phyloP scores from a whole-genome alignment of 2,797 vertebrate species.

The Enteromius viviparus region DNA sequence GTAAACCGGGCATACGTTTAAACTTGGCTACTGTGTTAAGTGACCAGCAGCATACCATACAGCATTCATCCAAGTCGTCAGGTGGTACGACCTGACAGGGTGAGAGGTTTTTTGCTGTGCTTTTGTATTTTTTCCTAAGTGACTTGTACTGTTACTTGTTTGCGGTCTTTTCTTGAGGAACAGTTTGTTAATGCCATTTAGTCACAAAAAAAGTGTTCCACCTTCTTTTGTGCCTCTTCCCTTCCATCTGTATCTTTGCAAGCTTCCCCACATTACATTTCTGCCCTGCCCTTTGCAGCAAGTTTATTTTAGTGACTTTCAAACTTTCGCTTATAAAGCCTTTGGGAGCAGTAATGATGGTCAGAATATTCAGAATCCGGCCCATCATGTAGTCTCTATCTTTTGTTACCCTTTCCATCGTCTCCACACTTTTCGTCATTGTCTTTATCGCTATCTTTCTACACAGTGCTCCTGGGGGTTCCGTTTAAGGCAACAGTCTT shows the following conservation, averaged over 20 bases:
- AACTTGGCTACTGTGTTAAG: conserved; percentile 58
- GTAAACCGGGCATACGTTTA: conserved; percentile 55
- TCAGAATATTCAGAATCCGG: conserved; percentile 40
- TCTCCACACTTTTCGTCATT: conserved; percentile 54
- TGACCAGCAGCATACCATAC: conserved; percentile 64
- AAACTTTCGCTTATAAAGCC: conserved; percentile 54
- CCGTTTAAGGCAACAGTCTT: conserved; percentile 95
- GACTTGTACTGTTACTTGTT: conserved; percentile 39
- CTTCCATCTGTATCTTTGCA: conserved; percentile 57
- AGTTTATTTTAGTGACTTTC: conserved; percentile 48
- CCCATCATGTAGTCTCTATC: conserved; percentile 47
- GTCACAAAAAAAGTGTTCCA: conserved; percentile 59
- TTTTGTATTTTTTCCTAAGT: conserved; percentile 9
- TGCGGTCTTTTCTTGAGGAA: conserved; percentile 53
- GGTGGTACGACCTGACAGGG: conserved; percentile 38
- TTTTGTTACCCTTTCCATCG: conserved; percentile 63
- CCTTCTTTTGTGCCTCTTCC: conserved; percentile 57
- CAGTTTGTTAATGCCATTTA: conserved; percentile 57
- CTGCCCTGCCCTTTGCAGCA: conserved; percentile 41
- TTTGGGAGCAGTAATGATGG: conserved; percentile 56
- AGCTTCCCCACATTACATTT: conserved; percentile 47
- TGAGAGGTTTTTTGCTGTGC: conserved; percentile 48
- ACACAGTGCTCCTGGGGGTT: conserved; percentile 91
- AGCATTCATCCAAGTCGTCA: conserved; percentile 54
- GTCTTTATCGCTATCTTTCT: conserved; percentile 65